Percentiles rank a stretch among this genome's conserved stretches.
Evolutionary conservation across 2,113 vertebrate species (phyloP).

Genomic region (Heloderma charlesbogerti): DNA sequence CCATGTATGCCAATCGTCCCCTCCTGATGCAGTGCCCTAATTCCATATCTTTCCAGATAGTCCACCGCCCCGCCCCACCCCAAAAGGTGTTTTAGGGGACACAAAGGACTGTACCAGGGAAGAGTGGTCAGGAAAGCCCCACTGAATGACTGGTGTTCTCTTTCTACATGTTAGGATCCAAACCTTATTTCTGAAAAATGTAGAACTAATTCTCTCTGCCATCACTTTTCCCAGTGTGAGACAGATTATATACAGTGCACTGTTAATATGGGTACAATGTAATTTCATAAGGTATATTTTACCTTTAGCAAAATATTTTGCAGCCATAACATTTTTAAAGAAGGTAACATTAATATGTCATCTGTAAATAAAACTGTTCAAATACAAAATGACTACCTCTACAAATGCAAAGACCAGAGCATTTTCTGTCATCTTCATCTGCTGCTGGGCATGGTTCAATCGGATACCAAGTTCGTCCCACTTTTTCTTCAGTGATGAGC

Average conservation of each 20-base stretch:
- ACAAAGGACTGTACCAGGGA: too few relatives aligned
- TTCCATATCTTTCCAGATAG: too few relatives aligned
- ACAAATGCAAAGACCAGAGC: conserved; percentile 95
- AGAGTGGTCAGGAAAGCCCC: too few relatives aligned
- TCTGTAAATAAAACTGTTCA: not conserved
- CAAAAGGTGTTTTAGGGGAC: too few relatives aligned
- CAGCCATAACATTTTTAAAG: too few relatives aligned
- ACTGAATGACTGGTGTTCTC: too few relatives aligned
- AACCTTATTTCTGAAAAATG: not conserved
- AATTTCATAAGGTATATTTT: conserved; percentile 21
- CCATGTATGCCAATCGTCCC: not conserved
- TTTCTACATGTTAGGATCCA: not conserved
- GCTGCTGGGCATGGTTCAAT: conserved; percentile 91
- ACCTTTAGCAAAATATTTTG: not conserved
- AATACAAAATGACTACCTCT: conserved; percentile 83
- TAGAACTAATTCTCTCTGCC: not conserved
- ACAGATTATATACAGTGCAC: not conserved
- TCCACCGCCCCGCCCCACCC: too few relatives aligned
- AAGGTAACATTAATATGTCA: not conserved
- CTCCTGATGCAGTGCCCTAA: not conserved
- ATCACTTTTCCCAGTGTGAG: not conserved
- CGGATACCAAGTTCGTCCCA: conserved; percentile 92
- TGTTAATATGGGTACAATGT: not conserved
- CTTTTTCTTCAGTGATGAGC: conserved; percentile 84
- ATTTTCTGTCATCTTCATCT: conserved; percentile 93